Conservation (phyloP, 2,888 invertebrate genomes). For the Balanococcus diminutus region DNA sequence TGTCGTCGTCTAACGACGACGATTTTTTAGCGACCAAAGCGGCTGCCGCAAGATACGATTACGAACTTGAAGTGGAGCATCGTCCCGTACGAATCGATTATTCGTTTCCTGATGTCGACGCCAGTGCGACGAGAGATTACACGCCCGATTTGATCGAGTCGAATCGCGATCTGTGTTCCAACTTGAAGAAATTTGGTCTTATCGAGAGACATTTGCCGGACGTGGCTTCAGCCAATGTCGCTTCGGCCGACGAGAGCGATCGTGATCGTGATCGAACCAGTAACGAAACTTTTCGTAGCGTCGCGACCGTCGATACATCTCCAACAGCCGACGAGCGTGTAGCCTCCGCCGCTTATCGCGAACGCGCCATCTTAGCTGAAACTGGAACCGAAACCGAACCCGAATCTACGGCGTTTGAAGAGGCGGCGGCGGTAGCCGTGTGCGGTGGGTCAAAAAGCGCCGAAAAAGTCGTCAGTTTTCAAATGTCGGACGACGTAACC, state of each 20-base stretch:
- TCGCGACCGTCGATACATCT: background rate
- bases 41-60: background rate
- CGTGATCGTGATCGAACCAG: background rate
- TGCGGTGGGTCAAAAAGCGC: background rate
- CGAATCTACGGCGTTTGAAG: no score
- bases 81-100: background rate
- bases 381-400: no score
- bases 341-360: no score
- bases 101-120: background rate
- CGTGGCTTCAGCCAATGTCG: slow-evolving; percentile 43
- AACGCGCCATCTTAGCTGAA: background rate
- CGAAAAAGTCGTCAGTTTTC: slow-evolving; percentile 32
- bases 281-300: background rate
- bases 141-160: slow-evolving; percentile 56
- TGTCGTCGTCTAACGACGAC: background rate
- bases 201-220: slow-evolving; percentile 49
- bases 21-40: background rate
- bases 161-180: slow-evolving; percentile 44
- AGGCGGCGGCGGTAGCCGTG: no score
- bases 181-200: slow-evolving; percentile 10
- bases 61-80: background rate
- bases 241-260: background rate
- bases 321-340: background rate
- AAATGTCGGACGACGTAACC: slow-evolving; percentile 59
- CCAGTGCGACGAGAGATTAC: slow-evolving; percentile 36